A percentile compares a stretch with the other conserved stretches of the same genome.
phyloP scores from a whole-genome alignment of 2,888 invertebrate species.

The Ptychoptera contaminata region DNA sequence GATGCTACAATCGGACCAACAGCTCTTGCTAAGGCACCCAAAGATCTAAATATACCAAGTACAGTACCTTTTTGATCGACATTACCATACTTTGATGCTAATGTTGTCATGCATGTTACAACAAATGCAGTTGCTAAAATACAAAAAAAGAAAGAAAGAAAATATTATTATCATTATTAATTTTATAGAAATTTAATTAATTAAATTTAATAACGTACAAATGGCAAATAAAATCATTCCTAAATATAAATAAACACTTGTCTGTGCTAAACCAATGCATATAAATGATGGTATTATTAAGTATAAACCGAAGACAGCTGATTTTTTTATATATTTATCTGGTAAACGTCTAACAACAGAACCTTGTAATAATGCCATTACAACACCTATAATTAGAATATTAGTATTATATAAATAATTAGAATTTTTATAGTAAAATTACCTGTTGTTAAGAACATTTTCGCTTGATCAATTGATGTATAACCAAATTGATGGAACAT shows the following conservation, averaged over 20 bases:
- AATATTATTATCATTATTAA: neutral
- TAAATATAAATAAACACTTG: slow-evolving; percentile 47
- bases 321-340: slow-evolving; percentile 49
- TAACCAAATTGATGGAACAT: slow-evolving; percentile 85
- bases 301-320: slow-evolving; percentile 60
- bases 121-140: slow-evolving; percentile 71
- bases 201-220: slow-evolving; percentile 45
- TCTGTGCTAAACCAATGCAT: slow-evolving; percentile 58
- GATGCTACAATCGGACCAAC: slow-evolving; percentile 82
- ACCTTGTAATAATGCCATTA: slow-evolving; percentile 86
- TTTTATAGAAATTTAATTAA: slow-evolving; percentile 1
- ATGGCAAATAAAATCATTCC: slow-evolving; percentile 80
- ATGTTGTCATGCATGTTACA: slow-evolving; percentile 86
- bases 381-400: slow-evolving; percentile 35
- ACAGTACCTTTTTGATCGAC: slow-evolving; percentile 78
- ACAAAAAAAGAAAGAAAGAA: slow-evolving; percentile 9
- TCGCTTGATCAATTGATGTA: slow-evolving; percentile 91
- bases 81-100: slow-evolving; percentile 73
- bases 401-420: neutral
- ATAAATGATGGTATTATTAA: slow-evolving; percentile 78
- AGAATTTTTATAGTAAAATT: slow-evolving; percentile 8
- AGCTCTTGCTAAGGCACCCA: slow-evolving; percentile 87
- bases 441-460: slow-evolving; percentile 93
- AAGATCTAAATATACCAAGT: slow-evolving; percentile 84
- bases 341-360: slow-evolving; percentile 70